Conservation (phyloP, 1,140 invertebrate genomes). For the Arion vulgaris region DNA sequence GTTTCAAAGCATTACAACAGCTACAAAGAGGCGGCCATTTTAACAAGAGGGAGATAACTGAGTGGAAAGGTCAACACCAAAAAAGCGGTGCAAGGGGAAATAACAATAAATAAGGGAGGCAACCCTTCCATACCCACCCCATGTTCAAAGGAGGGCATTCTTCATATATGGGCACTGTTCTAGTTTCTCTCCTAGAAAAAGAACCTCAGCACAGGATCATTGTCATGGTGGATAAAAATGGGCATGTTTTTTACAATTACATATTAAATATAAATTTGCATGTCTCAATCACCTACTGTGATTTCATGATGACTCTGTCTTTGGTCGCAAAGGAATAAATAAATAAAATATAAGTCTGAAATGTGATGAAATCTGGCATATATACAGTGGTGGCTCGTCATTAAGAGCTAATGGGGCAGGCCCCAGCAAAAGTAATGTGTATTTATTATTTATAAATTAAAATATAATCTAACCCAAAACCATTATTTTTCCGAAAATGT, state of each 20-base stretch:
- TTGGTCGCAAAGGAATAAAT: slow-evolving; percentile 22
- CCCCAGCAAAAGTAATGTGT: no score
- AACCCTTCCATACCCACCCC: slow-evolving; percentile 37
- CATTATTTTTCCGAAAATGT: no score
- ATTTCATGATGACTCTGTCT: slow-evolving; percentile 20
- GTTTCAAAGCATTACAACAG: slow-evolving; percentile 37
- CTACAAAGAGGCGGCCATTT: slow-evolving; percentile 33
- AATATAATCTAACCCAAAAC: no score
- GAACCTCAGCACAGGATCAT: slow-evolving; percentile 15
- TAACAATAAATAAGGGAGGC: slow-evolving; percentile 34
- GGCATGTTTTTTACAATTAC: not conserved
- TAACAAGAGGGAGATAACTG: slow-evolving; percentile 32
- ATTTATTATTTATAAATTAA: no score
- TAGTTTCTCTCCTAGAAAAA: slow-evolving; percentile 20
- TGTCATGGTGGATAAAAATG: not conserved
- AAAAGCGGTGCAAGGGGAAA: slow-evolving; percentile 34
- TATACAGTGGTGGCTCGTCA: no score
- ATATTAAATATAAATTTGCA: not conserved
- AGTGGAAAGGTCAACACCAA: slow-evolving; percentile 38
- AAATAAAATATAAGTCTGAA: not conserved
- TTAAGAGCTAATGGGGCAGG: no score
- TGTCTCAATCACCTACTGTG: not conserved
- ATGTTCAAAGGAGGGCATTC: slow-evolving; percentile 22
- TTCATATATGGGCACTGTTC: slow-evolving; percentile 18
- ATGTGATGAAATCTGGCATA: no score